A percentile compares a stretch with the other conserved stretches of the same genome.
Conservation (phyloP, 1,140 invertebrate species). For the Batillaria attramentaria region DNA sequence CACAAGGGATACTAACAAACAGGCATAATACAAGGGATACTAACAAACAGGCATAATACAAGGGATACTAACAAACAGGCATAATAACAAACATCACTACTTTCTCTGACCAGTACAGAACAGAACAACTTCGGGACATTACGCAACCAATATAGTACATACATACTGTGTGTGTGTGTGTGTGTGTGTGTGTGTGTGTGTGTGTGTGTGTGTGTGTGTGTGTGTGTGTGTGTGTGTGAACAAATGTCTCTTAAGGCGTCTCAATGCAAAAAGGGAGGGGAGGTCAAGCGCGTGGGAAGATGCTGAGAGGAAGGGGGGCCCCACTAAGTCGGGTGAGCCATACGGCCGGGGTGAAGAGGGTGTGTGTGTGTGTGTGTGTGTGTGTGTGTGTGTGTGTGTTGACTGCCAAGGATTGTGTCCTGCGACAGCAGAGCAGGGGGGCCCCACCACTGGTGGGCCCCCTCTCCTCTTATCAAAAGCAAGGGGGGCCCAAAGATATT, state of each 20-base stretch:
- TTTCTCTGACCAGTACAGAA: too few relatives aligned
- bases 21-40: neutral
- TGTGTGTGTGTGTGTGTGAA: conserved; percentile 2
- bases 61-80: too few relatives aligned
- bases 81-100: too few relatives aligned
- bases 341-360: conserved; percentile 2
- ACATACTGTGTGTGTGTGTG: neutral
- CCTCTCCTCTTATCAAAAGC: too few relatives aligned
- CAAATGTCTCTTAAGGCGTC: neutral
- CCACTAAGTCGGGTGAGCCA: neutral
- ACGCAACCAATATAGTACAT: neutral
- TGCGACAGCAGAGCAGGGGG: too few relatives aligned
- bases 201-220: neutral
- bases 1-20: neutral
- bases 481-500: too few relatives aligned
- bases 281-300: neutral
- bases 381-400: too few relatives aligned
- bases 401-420: too few relatives aligned
- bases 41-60: too few relatives aligned
- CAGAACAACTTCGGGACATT: neutral
- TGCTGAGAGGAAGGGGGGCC: neutral
- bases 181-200: neutral
- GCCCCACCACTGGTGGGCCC: too few relatives aligned
- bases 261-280: neutral
- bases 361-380: too few relatives aligned